Conservation (phyloP, 1,140 invertebrate species). For the Theocolax elegans region DNA sequence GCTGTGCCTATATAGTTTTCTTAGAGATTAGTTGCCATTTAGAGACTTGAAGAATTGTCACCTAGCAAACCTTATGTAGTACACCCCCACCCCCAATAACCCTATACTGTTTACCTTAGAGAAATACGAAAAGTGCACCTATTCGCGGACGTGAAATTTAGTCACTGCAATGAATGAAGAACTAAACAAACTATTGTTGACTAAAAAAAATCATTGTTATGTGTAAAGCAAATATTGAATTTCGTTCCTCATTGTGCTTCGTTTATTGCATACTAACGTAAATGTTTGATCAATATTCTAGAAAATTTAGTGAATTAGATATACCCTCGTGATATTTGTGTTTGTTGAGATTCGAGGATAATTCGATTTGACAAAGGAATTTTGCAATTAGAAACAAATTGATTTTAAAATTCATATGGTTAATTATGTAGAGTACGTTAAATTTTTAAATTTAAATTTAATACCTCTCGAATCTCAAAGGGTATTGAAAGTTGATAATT, state of each 20-base stretch:
- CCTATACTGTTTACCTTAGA: slow-evolving; percentile 20
- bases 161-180: slow-evolving; percentile 28
- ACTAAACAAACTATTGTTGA: too few species aligned
- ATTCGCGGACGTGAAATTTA: slow-evolving; percentile 4
- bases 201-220: too few species aligned
- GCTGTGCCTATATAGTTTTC: slow-evolving; percentile 8
- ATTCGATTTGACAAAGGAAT: neutral
- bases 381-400: too few species aligned
- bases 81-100: slow-evolving; percentile 11
- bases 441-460: too few species aligned
- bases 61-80: slow-evolving; percentile 10
- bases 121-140: slow-evolving; percentile 27
- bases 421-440: too few species aligned
- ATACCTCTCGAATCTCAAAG: neutral
- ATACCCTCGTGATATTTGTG: neutral
- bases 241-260: too few species aligned
- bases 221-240: too few species aligned
- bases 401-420: too few species aligned
- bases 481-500: too few species aligned
- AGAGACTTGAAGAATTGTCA: neutral
- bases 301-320: slow-evolving; percentile 27
- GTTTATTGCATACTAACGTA: slow-evolving; percentile 37
- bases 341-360: slow-evolving; percentile 24
- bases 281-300: slow-evolving; percentile 30
- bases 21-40: slow-evolving; percentile 29